A percentile compares a stretch with the other conserved stretches of the same genome.
Evolutionary conservation across 2,888 invertebrate genomes (phyloP).

Genomic region (Blomia tropicalis): DNA sequence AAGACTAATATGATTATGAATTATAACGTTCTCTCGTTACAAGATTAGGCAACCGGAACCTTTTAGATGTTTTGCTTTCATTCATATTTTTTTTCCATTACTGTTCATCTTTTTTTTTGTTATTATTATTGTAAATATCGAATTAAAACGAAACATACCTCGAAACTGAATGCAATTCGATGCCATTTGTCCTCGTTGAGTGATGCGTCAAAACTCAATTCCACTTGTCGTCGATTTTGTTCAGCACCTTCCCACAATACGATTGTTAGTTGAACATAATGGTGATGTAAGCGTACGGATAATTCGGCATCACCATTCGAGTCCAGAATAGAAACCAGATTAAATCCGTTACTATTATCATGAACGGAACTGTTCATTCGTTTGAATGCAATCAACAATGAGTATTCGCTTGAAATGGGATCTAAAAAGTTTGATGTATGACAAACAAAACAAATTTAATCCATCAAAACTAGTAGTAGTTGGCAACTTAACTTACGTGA

Average conservation of each 20-base stretch:
- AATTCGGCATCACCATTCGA: not conserved
- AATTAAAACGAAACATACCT: constrained; percentile 33
- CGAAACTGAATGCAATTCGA: constrained; percentile 57
- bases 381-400: not conserved
- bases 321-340: not conserved
- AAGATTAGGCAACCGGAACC: no score
- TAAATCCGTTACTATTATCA: not conserved
- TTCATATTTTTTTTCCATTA: no score
- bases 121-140: no score
- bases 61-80: no score
- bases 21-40: no score
- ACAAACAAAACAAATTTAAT: not conserved
- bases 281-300: not conserved
- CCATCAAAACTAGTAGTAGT: not conserved
- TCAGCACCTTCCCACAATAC: not conserved
- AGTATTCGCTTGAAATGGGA: not conserved
- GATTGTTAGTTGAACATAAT: not conserved
- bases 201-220: not conserved
- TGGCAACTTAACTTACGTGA: not conserved
- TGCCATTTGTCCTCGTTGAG: constrained; percentile 69
- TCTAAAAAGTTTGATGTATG: not conserved
- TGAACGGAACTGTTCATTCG: not conserved
- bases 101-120: no score
- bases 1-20: no score
- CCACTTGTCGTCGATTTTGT: not conserved